These are phyloP conservation scores for Parazoanthus atlanticus DNA, from an alignment of 92 coral and sea anemone genomes.

Conservation along the genomic window DNA sequence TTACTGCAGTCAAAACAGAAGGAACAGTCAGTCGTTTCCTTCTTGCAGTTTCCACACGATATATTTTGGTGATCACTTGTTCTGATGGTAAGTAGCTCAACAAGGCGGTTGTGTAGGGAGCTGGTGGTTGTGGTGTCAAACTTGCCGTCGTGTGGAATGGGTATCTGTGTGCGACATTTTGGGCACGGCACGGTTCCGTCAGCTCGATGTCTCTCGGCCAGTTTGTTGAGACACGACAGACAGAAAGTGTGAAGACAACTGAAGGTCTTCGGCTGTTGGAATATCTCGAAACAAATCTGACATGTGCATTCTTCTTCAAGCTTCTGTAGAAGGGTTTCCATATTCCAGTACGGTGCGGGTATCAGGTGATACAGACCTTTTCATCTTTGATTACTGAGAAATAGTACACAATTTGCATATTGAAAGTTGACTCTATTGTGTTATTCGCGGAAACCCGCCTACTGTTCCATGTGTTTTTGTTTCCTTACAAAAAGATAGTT, in stretches of 20 bases:
- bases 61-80: not conserved
- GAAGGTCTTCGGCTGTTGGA: too few species aligned
- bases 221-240: constrained; percentile 16
- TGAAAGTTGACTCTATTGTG: too few species aligned
- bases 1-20: constrained; percentile 25
- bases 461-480: too few species aligned
- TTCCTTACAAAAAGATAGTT: too few species aligned
- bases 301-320: constrained; percentile 20
- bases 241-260: too few species aligned
- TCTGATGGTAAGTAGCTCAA: constrained; percentile 12
- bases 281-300: constrained; percentile 12
- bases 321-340: too few species aligned
- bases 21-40: not conserved
- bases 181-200: constrained; percentile 13
- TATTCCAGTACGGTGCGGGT: too few species aligned
- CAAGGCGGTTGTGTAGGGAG: constrained; percentile 24
- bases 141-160: constrained; percentile 22
- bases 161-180: constrained; percentile 15
- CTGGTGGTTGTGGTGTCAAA: constrained; percentile 3
- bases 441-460: too few species aligned
- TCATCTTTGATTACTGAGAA: too few species aligned
- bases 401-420: too few species aligned
- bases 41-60: constrained; percentile 23
- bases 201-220: constrained; percentile 35
- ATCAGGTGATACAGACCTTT: too few species aligned